Evolutionary conservation across 2,113 vertebrate genomes (phyloP).

Genomic region (Alligator sinensis): DNA sequence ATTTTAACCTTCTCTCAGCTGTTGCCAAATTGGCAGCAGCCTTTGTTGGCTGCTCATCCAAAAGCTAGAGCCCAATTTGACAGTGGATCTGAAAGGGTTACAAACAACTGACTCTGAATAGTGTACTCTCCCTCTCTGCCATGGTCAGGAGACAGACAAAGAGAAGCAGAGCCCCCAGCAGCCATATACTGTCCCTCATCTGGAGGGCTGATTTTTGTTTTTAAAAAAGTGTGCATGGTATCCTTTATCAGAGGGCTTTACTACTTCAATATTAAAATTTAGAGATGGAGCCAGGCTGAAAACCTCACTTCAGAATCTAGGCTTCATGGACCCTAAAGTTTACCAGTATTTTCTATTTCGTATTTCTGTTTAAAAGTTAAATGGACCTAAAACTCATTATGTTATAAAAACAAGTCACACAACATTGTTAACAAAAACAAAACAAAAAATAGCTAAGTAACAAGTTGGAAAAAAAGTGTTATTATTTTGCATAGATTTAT

Average conservation of each 20-base stretch:
- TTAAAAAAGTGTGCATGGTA: rapidly evolving
- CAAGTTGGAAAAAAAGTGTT: not conserved
- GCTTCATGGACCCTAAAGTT: not conserved
- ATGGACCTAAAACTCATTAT: not conserved
- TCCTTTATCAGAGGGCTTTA: not conserved
- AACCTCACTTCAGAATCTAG: not conserved
- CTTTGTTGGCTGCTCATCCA: too few species aligned
- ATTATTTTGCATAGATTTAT: not conserved
- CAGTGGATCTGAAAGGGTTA: too few species aligned
- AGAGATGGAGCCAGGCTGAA: rapidly evolving
- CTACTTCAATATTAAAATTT: not conserved
- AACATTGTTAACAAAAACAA: not conserved
- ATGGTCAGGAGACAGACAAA: too few species aligned
- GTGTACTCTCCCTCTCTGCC: too few species aligned
- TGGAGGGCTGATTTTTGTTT: not conserved
- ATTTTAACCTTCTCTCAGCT: too few species aligned
- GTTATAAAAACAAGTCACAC: not conserved
- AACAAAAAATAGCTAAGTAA: too few species aligned
- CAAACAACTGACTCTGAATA: too few species aligned
- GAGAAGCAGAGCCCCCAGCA: too few species aligned
- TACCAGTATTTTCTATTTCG: not conserved
- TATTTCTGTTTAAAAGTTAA: not conserved
- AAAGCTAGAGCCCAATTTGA: too few species aligned
- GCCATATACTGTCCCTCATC: too few species aligned
- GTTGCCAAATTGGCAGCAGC: too few species aligned